phyloP scores from a whole-genome alignment of 2,888 invertebrate genomes.

The Eumacrocentrus americanus region DNA sequence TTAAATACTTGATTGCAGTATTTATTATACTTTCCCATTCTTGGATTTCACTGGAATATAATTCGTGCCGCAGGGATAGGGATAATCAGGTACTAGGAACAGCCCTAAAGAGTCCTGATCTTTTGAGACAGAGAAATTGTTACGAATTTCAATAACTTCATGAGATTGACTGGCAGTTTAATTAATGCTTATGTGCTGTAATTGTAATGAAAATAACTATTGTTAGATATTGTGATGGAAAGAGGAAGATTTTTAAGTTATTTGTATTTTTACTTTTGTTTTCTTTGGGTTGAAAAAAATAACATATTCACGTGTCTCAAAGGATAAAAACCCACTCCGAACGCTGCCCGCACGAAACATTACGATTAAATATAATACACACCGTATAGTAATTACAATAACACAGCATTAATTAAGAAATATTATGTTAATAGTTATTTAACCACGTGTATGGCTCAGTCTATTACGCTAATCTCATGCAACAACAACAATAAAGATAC shows the following conservation, averaged over 20 bases:
- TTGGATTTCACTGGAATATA: conserved; percentile 9
- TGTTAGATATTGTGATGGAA: not conserved
- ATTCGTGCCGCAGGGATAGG: conserved; percentile 35
- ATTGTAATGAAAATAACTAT: not conserved
- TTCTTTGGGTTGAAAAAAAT: too few species aligned
- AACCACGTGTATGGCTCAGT: conserved; percentile 57
- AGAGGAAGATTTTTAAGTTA: not conserved
- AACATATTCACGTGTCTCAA: conserved; percentile 35
- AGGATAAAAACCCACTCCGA: conserved; percentile 50
- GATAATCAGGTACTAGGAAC: conserved; percentile 52
- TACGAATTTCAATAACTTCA: too few species aligned
- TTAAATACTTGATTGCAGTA: not conserved
- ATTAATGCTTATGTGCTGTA: not conserved
- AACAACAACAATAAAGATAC: conserved; percentile 58
- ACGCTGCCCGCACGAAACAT: conserved; percentile 53
- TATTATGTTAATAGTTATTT: conserved; percentile 55
- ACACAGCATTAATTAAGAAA: conserved; percentile 56
- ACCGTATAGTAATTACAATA: conserved; percentile 55
- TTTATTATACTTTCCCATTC: conserved; percentile 8
- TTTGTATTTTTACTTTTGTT: too few species aligned
- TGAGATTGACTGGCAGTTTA: not conserved
- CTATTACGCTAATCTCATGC: conserved; percentile 59
- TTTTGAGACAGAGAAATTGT: conserved; percentile 45
- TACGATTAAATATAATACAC: conserved; percentile 57
- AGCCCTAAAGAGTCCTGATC: conserved; percentile 49